Conservation (phyloP, 2,797 vertebrate species). For the Champsocephalus esox region DNA sequence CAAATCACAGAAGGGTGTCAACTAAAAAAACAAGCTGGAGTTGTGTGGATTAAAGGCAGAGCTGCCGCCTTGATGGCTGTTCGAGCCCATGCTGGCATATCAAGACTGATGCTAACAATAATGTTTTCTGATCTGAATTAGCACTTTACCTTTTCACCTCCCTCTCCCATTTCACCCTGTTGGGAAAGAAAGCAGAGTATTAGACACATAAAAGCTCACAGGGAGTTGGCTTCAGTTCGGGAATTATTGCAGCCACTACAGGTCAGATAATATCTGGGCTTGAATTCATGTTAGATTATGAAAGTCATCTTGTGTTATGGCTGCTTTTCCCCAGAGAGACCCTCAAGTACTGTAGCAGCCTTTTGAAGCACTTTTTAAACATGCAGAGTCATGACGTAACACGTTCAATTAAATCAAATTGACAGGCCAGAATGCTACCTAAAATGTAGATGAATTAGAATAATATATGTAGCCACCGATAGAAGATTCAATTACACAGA, state of each 20-base stretch:
- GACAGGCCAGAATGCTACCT: constrained; percentile 1
- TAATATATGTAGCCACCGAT: neutral
- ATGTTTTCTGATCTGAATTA: constrained; percentile 61
- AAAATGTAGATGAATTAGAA: neutral
- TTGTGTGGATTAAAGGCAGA: constrained; percentile 17
- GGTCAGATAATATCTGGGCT: constrained; percentile 77
- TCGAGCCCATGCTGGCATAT: constrained; percentile 42
- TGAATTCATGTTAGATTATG: constrained; percentile 72
- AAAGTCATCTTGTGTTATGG: constrained; percentile 60
- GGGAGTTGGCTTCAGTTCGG: constrained; percentile 27
- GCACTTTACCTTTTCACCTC: constrained; percentile 93
- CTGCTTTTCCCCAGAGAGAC: constrained; percentile 51
- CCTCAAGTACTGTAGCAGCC: neutral
- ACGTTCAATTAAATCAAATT: neutral
- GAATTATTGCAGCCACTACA: constrained; percentile 52
- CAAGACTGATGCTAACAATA: constrained; percentile 48
- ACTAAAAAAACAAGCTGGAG: constrained; percentile 22
- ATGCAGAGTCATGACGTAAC: constrained; percentile 23
- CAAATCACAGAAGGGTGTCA: constrained; percentile 48
- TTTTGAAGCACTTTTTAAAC: constrained; percentile 25
- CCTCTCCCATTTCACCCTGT: constrained; percentile 95
- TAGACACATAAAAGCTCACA: constrained; percentile 52
- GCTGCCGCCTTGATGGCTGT: constrained; percentile 18
- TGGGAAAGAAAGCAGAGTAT: constrained; percentile 79
- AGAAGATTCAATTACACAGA: constrained; percentile 11